These are phyloP conservation scores for Ia io DNA, from an alignment of 2,113 vertebrate species.

Conservation along the genomic window DNA sequence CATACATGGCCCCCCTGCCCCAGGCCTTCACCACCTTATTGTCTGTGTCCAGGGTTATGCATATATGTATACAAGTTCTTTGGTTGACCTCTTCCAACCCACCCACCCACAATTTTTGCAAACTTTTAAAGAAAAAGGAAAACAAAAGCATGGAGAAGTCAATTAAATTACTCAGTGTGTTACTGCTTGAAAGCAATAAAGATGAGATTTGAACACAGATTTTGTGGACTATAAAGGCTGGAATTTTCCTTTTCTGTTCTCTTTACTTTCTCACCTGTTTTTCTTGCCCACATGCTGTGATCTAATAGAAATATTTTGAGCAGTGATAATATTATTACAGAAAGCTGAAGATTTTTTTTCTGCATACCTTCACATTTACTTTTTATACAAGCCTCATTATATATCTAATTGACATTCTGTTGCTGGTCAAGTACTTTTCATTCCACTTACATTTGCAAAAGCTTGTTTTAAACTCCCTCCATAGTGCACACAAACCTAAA, in stretches of 20 bases:
- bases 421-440: neutral
- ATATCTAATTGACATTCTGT: neutral
- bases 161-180: neutral
- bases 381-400: neutral
- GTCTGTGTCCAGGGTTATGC: too few relatives aligned
- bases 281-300: neutral
- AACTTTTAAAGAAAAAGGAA: neutral
- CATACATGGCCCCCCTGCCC: too few relatives aligned
- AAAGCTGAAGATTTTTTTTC: neutral
- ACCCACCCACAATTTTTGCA: neutral
- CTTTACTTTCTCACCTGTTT: neutral
- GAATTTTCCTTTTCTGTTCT: neutral
- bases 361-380: accelerated
- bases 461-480: neutral
- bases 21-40: too few relatives aligned
- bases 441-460: neutral
- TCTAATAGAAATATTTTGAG: neutral
- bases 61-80: too few relatives aligned
- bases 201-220: neutral
- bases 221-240: neutral
- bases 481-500: neutral
- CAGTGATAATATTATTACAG: neutral
- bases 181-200: neutral
- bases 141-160: neutral
- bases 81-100: too few relatives aligned